Evolutionary conservation across 2,888 invertebrate genomes (phyloP), one percentile per base, ranked within the genome.

Genomic region (Campaea margaritaria): DNA sequence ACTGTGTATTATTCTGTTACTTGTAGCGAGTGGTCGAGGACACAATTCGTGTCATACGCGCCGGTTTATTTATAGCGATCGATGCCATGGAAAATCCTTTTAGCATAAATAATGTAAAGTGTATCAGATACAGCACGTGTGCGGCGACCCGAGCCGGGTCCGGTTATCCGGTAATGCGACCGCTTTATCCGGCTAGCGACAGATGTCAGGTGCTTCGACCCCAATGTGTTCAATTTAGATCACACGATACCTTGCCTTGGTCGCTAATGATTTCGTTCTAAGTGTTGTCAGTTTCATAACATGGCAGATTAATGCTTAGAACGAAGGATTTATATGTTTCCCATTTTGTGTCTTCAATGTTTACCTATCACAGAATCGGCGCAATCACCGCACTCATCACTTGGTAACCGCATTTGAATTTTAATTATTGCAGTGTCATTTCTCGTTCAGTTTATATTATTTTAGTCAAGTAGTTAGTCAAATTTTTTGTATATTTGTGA

Each of bases 81-180:
- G 55, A 5, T 21, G 21, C 5, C 21, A 57, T 51, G 58, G 65
- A 60, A 62, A 69, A 67, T 70, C 74, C 77, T 75, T 73, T 67
- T 62, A 56, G 70, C 57, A 81, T 85, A 78, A 82, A 84, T 85
- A 83, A 83, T 83, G 75, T 21, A 42, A 51, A 45, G 31, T 27
- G 53, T 79, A 82, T 82, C 72, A 66, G 68, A 68, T 67, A 67
- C 75, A 70, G 67, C 75, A 78, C 81, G 78, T 75, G 41, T 79
- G 80, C 77, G 15, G 81, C 64, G 73, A 69, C 66, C 67, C 72
- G 69, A 65, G 75, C 65, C 68, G 68, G 70, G 70, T 67, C 67
- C 71, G 73, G 75, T 75, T 70, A 75, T 75, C 75, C 65, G 68
- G 70, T 78, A 76, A 75, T 73, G 67, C 58, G 72, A 73, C 71